phyloP scores from a whole-genome alignment of 1,140 invertebrate species.

The Drosophila auraria region DNA sequence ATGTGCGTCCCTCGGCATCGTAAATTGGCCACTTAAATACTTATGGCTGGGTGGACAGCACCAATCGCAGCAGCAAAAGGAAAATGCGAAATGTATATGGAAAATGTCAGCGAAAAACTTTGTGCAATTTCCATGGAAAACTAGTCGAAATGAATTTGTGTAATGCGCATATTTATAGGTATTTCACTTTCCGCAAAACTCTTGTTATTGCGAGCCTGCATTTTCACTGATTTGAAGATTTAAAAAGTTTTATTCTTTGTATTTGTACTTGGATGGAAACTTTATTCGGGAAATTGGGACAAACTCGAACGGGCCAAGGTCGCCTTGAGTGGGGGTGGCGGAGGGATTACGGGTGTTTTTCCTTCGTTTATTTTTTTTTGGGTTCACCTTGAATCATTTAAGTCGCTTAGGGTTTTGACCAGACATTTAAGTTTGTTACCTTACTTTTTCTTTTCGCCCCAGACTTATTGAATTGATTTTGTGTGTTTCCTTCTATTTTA shows the following conservation, averaged over 20 bases:
- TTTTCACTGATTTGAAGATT: slow-evolving; percentile 38
- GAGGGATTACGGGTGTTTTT: slow-evolving; percentile 1
- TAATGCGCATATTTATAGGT: slow-evolving; percentile 49
- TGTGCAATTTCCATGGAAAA: slow-evolving; percentile 29
- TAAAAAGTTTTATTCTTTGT: slow-evolving; percentile 21
- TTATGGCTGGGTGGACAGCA: slow-evolving; percentile 24
- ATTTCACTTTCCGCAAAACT: slow-evolving; percentile 22
- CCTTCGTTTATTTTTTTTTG: neutral
- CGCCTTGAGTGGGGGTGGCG: neutral
- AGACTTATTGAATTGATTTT: slow-evolving; percentile 14
- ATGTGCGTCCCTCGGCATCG: slow-evolving; percentile 14
- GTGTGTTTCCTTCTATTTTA: neutral
- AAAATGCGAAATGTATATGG: neutral
- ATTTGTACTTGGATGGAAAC: slow-evolving; percentile 7
- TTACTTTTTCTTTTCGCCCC: neutral
- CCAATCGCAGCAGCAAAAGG: neutral
- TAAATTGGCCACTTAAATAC: slow-evolving; percentile 53
- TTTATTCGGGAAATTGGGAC: slow-evolving; percentile 12
- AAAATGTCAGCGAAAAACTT: slow-evolving; percentile 23
- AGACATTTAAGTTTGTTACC: slow-evolving; percentile 12
- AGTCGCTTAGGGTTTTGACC: neutral
- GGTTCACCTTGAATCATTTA: slow-evolving; percentile 15
- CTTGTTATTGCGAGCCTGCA: slow-evolving; percentile 31
- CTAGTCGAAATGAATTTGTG: slow-evolving; percentile 27
- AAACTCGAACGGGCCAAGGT: slow-evolving; percentile 30